These are phyloP conservation scores for Drosophila imparisetae DNA, from an alignment of 2,888 invertebrate genomes.

Conservation along the genomic window DNA sequence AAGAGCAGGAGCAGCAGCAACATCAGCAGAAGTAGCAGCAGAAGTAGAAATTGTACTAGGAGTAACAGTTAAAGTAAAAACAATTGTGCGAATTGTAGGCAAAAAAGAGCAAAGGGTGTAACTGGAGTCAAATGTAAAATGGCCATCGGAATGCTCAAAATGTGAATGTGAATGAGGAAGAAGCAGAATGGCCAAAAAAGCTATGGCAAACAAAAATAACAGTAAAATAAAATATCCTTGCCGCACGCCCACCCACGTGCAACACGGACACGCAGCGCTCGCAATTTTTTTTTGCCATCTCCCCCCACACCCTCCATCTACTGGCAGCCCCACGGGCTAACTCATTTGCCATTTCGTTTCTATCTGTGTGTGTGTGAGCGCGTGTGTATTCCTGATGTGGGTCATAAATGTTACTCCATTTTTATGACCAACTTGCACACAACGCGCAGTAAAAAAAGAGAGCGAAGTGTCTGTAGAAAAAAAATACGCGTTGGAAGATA, in stretches of 20 bases:
- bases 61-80: slow-evolving; percentile 15
- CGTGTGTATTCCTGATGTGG: slow-evolving; percentile 68
- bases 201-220: slow-evolving; percentile 67
- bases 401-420: slow-evolving; percentile 81
- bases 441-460: slow-evolving; percentile 55
- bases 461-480: slow-evolving; percentile 16
- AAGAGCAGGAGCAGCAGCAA: slow-evolving; percentile 8
- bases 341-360: slow-evolving; percentile 42
- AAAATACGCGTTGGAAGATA: slow-evolving; percentile 8
- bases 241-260: slow-evolving; percentile 14
- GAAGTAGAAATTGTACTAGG: slow-evolving; percentile 9
- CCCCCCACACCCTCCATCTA: neutral
- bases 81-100: slow-evolving; percentile 3
- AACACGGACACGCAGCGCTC: slow-evolving; percentile 50
- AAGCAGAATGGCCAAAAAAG: slow-evolving; percentile 59
- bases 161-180: slow-evolving; percentile 21
- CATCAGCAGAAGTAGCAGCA: slow-evolving; percentile 8
- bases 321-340: neutral
- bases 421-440: slow-evolving; percentile 81
- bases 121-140: slow-evolving; percentile 57
- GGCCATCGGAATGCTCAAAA: slow-evolving; percentile 46
- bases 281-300: slow-evolving; percentile 38
- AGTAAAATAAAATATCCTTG: slow-evolving; percentile 75
- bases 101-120: slow-evolving; percentile 30
- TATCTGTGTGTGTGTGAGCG: slow-evolving; percentile 24